phyloP scores from a whole-genome alignment of 2,888 invertebrate species.

The Heliconius charithonia region DNA sequence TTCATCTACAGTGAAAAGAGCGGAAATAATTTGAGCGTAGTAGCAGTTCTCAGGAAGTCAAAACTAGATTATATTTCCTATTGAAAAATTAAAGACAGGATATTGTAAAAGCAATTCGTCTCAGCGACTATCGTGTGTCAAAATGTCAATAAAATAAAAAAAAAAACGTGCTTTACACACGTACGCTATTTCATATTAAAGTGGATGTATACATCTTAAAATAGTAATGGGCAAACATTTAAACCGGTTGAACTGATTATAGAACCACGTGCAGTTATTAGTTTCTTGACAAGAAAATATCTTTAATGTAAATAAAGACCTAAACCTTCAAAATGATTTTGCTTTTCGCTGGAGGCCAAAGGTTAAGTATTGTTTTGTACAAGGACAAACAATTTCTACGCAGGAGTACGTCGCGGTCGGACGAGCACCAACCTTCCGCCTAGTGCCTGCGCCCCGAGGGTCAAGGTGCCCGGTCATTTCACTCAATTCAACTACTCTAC shows the following conservation, averaged over 20 bases:
- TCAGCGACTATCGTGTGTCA: slow-evolving; percentile 34
- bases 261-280: neutral
- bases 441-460: slow-evolving; percentile 57
- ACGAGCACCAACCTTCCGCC: slow-evolving; percentile 75
- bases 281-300: neutral
- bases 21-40: slow-evolving; percentile 41
- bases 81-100: slow-evolving; percentile 44
- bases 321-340: slow-evolving; percentile 11
- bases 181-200: neutral
- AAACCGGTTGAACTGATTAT: slow-evolving; percentile 5
- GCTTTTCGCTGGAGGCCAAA: slow-evolving; percentile 62
- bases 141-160: slow-evolving; percentile 31
- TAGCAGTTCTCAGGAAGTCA: slow-evolving; percentile 48
- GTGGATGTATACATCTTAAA: slow-evolving; percentile 10
- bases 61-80: slow-evolving; percentile 47
- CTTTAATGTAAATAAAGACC: neutral
- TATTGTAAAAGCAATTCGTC: slow-evolving; percentile 41
- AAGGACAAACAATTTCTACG: slow-evolving; percentile 82
- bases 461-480: slow-evolving; percentile 53
- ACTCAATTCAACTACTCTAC: slow-evolving; percentile 48
- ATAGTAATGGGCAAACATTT: slow-evolving; percentile 5
- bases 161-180: slow-evolving; percentile 12
- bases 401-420: slow-evolving; percentile 72
- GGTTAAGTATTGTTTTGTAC: slow-evolving; percentile 59
- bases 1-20: slow-evolving; percentile 40